Percentiles rank a stretch among this genome's conserved stretches.
Conservation (phyloP, 1,140 invertebrate species). For the Triops longicaudatus region DNA sequence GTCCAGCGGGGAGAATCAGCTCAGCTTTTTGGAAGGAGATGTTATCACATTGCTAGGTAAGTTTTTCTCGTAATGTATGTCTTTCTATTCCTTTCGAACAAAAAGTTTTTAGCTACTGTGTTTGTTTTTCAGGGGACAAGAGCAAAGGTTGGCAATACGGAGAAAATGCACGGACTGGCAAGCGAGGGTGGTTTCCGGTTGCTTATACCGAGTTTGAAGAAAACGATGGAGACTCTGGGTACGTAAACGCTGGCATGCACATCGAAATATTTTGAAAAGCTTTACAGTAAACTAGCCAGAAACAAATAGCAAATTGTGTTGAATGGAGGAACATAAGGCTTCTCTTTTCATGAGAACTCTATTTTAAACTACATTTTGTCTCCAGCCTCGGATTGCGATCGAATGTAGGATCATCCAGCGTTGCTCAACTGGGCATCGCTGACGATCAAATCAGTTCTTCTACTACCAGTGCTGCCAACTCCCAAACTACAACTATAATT, state of each 20-base stretch:
- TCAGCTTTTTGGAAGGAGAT: slow-evolving; percentile 85
- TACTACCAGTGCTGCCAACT: background rate
- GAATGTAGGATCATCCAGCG: background rate
- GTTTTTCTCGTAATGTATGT: background rate
- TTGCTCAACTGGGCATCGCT: background rate
- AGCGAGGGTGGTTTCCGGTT: slow-evolving; percentile 87
- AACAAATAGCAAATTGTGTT: background rate
- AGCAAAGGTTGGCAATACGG: slow-evolving; percentile 94
- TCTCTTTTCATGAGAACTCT: background rate
- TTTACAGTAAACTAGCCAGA: background rate
- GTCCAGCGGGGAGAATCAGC: slow-evolving; percentile 81
- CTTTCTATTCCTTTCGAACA: background rate
- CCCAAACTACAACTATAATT: background rate
- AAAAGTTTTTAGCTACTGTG: background rate
- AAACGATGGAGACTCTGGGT: slow-evolving; percentile 32
- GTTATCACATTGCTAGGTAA: slow-evolving; percentile 71
- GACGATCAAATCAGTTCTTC: background rate
- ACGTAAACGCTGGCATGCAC: too few species aligned
- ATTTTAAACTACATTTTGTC: background rate
- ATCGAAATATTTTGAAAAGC: slow-evolving; percentile 14
- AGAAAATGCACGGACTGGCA: slow-evolving; percentile 77
- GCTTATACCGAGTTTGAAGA: slow-evolving; percentile 71
- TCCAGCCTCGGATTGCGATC: slow-evolving; percentile 19
- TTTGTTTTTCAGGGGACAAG: slow-evolving; percentile 51
- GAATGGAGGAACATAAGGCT: background rate